These are phyloP conservation scores for Trissonchulus sp. DNA, from an alignment of 2,888 invertebrate genomes.

Conservation along the genomic window DNA sequence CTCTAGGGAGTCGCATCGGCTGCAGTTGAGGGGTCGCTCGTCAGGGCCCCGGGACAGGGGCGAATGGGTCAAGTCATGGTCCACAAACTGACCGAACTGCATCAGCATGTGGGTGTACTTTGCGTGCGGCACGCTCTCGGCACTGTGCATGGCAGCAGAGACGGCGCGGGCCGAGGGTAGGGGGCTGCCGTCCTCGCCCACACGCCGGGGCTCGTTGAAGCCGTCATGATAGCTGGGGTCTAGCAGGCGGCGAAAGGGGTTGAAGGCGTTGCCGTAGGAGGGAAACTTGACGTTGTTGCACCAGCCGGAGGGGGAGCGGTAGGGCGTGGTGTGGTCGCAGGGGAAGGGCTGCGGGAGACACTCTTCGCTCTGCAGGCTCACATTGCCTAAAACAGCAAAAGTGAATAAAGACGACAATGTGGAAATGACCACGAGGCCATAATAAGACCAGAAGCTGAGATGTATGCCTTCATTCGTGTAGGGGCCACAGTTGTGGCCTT, in stretches of 20 bases:
- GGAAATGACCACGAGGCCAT: too few relatives aligned
- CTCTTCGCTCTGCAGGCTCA: constrained; percentile 39
- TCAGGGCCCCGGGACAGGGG: constrained; percentile 62
- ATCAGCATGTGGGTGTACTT: constrained; percentile 60
- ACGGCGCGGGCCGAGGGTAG: constrained; percentile 47
- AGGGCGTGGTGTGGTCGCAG: constrained; percentile 55
- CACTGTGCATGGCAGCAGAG: constrained; percentile 45
- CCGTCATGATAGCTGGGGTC: constrained; percentile 74
- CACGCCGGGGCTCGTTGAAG: constrained; percentile 46
- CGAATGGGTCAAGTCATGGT: constrained; percentile 89
- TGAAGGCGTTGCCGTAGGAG: constrained; percentile 74
- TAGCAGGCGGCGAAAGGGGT: constrained; percentile 72
- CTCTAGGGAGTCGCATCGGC: constrained; percentile 73
- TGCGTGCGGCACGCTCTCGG: constrained; percentile 43
- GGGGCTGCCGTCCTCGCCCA: constrained; percentile 39
- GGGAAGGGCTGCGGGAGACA: constrained; percentile 49
- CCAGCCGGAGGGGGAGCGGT: constrained; percentile 77
- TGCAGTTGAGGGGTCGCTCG: constrained; percentile 48
- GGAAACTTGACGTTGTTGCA: constrained; percentile 74
- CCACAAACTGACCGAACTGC: constrained; percentile 89
- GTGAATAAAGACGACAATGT: too few relatives aligned
- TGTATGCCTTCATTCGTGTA: too few relatives aligned
- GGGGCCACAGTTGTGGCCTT: too few relatives aligned
- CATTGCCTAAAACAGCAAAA: constrained; percentile 24
- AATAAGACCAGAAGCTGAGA: too few relatives aligned